A percentile compares a stretch with the other conserved stretches of the same genome.
phyloP scores from a whole-genome alignment of 2,797 vertebrate species.

The Melanotaenia boesemani region DNA sequence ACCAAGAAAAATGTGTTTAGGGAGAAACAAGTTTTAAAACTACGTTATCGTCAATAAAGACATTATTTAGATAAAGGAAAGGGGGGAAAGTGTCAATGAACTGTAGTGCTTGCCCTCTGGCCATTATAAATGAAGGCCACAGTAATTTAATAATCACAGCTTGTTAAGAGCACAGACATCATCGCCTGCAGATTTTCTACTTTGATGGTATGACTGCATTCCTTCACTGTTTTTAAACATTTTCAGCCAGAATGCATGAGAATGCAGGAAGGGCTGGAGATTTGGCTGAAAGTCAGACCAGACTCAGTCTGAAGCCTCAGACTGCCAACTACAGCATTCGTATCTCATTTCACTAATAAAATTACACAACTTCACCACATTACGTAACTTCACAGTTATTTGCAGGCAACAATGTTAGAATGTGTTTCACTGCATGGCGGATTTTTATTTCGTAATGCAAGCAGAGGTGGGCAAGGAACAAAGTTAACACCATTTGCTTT shows the following conservation, averaged over 20 bases:
- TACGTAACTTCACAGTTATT: slow-evolving; percentile 22
- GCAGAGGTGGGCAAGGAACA: background rate
- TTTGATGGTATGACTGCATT: slow-evolving; percentile 8
- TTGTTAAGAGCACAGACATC: slow-evolving; percentile 13
- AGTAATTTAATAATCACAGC: background rate
- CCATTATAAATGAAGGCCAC: background rate
- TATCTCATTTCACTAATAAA: background rate
- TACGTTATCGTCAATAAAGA: background rate
- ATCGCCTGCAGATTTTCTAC: slow-evolving; percentile 3
- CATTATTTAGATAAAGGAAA: background rate
- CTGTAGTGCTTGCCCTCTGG: slow-evolving; percentile 4
- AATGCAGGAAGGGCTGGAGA: background rate
- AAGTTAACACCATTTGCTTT: background rate
- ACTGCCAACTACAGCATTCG: slow-evolving; percentile 8
- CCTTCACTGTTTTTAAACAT: slow-evolving; percentile 4
- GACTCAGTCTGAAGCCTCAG: slow-evolving; percentile 35
- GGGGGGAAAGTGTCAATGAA: background rate
- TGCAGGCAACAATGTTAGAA: background rate
- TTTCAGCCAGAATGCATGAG: background rate
- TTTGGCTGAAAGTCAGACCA: slow-evolving; percentile 8
- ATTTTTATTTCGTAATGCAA: slow-evolving; percentile 1
- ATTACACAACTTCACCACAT: slow-evolving; percentile 30
- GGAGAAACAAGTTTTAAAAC: background rate
- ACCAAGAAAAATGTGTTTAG: background rate
- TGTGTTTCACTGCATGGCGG: slow-evolving; percentile 12